Evolutionary conservation across 2,888 invertebrate species (phyloP).

Genomic region (Drosophila peninsularis): DNA sequence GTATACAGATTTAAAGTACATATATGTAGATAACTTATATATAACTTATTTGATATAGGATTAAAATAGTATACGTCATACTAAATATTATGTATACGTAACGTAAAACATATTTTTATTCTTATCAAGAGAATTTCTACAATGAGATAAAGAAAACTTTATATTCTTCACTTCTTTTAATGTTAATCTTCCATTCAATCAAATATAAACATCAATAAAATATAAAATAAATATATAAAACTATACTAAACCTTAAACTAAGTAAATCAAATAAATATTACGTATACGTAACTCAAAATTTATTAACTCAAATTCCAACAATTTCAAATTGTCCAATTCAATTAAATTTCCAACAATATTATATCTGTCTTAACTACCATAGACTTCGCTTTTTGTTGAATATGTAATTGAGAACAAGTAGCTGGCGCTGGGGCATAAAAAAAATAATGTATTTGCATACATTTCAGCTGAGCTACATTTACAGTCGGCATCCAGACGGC

Average conservation of each 20-base stretch:
- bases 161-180: no score
- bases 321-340: not conserved
- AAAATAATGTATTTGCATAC: slow-evolving; percentile 14
- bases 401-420: slow-evolving; percentile 20
- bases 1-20: no score
- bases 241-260: no score
- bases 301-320: not conserved
- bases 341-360: not conserved
- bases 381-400: not conserved
- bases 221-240: not conserved
- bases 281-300: not conserved
- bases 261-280: not conserved
- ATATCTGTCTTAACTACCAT: not conserved
- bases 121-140: no score
- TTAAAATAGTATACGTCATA: no score
- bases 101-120: no score
- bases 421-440: not conserved
- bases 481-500: slow-evolving; percentile 5
- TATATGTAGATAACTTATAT: no score
- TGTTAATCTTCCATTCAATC: not conserved
- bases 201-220: no score
- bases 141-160: no score
- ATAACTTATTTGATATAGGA: no score
- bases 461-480: slow-evolving; percentile 28
- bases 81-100: no score